phyloP scores from a whole-genome alignment of 2,113 vertebrate species.

The Macaca mulatta region DNA sequence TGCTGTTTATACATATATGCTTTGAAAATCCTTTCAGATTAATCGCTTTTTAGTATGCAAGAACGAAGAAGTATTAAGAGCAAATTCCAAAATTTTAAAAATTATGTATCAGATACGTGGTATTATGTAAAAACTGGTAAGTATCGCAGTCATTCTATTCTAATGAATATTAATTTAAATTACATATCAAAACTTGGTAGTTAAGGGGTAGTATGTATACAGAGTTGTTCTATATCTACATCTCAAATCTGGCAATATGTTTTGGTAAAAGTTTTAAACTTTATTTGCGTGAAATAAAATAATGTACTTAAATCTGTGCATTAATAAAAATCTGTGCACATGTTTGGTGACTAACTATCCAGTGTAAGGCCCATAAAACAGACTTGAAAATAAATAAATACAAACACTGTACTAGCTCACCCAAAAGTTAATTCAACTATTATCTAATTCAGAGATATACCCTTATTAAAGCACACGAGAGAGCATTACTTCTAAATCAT shows the following conservation, averaged over 20 bases:
- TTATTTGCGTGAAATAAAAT: background rate
- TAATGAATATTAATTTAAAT: constrained; percentile 13
- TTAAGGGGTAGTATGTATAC: background rate
- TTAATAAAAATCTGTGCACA: background rate
- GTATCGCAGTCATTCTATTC: background rate
- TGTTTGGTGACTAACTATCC: background rate
- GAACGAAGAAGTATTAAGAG: background rate
- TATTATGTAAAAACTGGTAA: background rate
- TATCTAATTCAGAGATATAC: background rate
- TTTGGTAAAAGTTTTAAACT: background rate
- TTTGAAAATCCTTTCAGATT: constrained; percentile 34
- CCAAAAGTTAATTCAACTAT: background rate
- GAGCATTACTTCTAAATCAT: background rate
- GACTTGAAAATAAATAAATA: constrained; percentile 27
- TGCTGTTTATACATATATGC: background rate
- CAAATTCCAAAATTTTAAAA: background rate
- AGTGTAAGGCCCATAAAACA: background rate
- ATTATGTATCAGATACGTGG: background rate
- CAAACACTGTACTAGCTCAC: background rate
- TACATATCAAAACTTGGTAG: background rate
- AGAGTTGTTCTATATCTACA: background rate
- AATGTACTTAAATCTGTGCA: background rate
- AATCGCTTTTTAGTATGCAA: background rate
- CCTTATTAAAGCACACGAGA: background rate
- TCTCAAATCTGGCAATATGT: background rate